phyloP scores from a whole-genome alignment of 1,140 invertebrate species.

The Lepidurus couesii region DNA sequence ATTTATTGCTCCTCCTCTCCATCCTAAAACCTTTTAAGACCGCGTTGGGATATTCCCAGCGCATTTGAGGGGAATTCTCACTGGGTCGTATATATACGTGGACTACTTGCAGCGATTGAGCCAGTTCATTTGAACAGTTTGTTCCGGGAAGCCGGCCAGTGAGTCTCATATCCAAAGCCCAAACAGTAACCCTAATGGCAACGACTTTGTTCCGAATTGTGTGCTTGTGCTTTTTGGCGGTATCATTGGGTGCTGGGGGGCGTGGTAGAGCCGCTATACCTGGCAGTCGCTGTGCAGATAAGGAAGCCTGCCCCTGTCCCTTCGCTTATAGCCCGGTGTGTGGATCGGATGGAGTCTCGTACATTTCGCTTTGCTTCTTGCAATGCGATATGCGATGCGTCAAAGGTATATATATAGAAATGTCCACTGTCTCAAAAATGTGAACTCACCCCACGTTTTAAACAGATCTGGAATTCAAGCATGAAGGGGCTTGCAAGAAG shows the following conservation, averaged over 20 bases:
- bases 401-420: neutral
- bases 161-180: too few relatives aligned
- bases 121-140: too few relatives aligned
- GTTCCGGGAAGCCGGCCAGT: too few relatives aligned
- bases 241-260: neutral
- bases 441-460: neutral
- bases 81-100: too few relatives aligned
- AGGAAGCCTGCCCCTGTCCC: neutral
- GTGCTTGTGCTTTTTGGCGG: neutral
- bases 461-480: neutral
- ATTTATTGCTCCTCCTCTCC: neutral
- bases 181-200: neutral
- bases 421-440: neutral
- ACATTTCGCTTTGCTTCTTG: neutral
- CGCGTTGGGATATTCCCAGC: neutral
- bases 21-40: neutral
- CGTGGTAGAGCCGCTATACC: neutral
- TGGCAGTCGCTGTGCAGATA: neutral
- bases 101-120: too few relatives aligned
- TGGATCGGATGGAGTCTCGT: conserved; percentile 7
- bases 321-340: conserved; percentile 7
- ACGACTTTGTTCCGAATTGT: neutral
- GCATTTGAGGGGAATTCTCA: too few relatives aligned
- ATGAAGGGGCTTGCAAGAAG: neutral
- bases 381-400: conserved; percentile 11